Evolutionary conservation across 1,140 invertebrate species (phyloP), one percentile per base, ranked within the genome.

Genomic region (Adoxophyes honmai): DNA sequence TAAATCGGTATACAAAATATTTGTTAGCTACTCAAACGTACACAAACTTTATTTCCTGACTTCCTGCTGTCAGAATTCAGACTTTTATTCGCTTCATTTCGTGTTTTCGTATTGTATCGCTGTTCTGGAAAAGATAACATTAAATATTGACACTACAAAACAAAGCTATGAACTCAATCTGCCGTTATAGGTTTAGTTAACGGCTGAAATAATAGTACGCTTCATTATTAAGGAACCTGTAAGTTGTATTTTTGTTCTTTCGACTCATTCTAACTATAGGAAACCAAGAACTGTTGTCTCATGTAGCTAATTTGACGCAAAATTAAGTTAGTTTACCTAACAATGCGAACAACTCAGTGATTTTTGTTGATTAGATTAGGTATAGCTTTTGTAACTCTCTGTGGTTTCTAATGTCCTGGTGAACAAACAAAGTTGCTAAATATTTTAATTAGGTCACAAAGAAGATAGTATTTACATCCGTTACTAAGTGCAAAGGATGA

Each of bases 151-250:
- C 39, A 44, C 9, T 44, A 1, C 10, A 16, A 44, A 44, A 44
- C 39, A 44, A 44, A 44, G 39, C 39, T 44, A 44, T 44, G 39
- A 28, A 15, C 18, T 44, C n/a, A 44, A 21, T 18, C 39, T 44
- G 16, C 10, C 39, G 18, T 44, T 44, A 44, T 5, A 44, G 39
- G 15, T 0, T 18, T 44, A 16, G 1, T 44, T 16, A 21, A 44
- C 39, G 18, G 16, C 39, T 44, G 39, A 21, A 44, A 15, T n/a
- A 44, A 44, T 44, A 44, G n/a, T 10, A 44, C 39, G 39, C 39
- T 16, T 16, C 39, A 10, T 44, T 21, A 9, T 18, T 44, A 10
- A 21, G 18, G 39, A 44, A 44, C 16, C 39, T n/a, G 39, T 44
- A 16, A 44, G 39, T 44, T 15, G 13, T 18, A 18, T 18, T 21